Evolutionary conservation across 2,113 vertebrate genomes (phyloP).

Genomic region (Alethe castanea): DNA sequence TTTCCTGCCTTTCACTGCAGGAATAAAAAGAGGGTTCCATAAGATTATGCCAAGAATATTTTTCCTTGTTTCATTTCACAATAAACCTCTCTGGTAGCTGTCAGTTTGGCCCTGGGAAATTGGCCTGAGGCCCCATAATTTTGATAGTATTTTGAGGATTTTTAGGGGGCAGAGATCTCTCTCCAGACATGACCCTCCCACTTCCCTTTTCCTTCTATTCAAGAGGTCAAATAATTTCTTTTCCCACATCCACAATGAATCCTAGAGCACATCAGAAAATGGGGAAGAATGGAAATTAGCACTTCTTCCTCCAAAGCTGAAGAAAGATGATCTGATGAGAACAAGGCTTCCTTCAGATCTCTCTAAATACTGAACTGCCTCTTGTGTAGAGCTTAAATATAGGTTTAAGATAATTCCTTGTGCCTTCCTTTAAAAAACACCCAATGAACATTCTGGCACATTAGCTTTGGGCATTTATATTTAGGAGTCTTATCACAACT

Average conservation of each 20-base stretch:
- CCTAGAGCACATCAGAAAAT: neutral
- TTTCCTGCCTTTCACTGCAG: neutral
- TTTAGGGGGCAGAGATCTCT: neutral
- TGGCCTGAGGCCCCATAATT: fast-evolving
- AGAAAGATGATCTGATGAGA: neutral
- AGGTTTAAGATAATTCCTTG: neutral
- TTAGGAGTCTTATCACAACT: neutral
- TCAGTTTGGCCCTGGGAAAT: neutral
- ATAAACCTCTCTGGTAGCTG: neutral
- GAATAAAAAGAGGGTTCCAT: neutral
- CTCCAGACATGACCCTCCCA: neutral
- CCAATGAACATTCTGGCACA: neutral
- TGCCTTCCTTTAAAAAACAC: neutral
- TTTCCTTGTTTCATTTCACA: neutral
- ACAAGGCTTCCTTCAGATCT: neutral
- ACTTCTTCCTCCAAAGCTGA: neutral
- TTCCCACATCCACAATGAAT: neutral
- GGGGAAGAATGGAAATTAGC: neutral
- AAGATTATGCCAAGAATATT: neutral
- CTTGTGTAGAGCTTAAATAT: neutral
- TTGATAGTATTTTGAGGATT: neutral
- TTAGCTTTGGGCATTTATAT: neutral
- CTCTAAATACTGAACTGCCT: neutral
- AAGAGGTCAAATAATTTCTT: neutral
- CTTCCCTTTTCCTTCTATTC: neutral